A percentile compares a stretch with the other conserved stretches of the same genome.
Evolutionary conservation across 2,113 vertebrate species (phyloP).

Genomic region (Mirounga angustirostris): DNA sequence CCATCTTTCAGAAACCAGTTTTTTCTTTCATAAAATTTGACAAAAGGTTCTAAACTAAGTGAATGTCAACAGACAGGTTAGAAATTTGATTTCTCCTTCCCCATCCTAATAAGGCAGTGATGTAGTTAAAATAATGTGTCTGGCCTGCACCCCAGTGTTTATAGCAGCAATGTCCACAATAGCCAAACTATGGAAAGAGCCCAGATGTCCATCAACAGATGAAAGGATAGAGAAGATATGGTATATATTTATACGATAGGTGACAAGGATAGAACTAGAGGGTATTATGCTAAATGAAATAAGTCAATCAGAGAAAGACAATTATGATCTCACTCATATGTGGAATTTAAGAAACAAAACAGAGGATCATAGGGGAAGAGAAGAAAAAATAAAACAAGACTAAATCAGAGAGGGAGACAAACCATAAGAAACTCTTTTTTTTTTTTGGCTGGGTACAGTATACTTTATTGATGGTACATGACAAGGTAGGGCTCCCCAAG

Average conservation of each 20-base stretch:
- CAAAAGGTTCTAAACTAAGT: neutral
- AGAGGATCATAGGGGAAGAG: neutral
- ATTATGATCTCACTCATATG: no score
- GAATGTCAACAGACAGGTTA: neutral
- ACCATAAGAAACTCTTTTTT: neutral
- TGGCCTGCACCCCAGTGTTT: neutral
- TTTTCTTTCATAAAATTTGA: conserved; percentile 1
- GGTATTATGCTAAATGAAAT: no score
- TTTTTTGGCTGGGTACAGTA: no score
- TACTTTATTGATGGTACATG: no score
- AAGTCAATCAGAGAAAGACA: no score
- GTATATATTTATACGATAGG: no score
- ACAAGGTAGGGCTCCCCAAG: no score
- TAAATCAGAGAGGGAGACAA: neutral
- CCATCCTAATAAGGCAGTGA: neutral
- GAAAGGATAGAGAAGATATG: no score
- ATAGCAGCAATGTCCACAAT: neutral
- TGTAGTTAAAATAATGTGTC: neutral
- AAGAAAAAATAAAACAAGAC: neutral
- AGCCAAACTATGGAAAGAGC: neutral
- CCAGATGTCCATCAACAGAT: no score
- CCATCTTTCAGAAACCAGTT: neutral
- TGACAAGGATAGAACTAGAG: no score
- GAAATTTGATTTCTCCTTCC: neutral
- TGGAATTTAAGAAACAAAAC: neutral